phyloP scores from a whole-genome alignment of 2,113 vertebrate genomes.

The Pachyramphus minor region DNA sequence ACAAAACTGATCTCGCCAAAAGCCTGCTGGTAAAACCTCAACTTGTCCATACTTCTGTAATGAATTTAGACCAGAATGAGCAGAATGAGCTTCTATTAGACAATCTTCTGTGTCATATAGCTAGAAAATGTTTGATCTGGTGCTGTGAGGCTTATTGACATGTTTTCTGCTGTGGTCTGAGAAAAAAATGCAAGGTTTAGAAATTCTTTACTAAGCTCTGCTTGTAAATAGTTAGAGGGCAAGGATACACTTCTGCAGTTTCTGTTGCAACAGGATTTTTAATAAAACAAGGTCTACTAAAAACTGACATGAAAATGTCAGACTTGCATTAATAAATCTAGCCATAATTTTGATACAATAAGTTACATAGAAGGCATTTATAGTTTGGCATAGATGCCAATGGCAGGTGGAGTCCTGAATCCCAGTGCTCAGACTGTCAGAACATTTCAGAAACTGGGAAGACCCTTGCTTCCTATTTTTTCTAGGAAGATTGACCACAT shows the following conservation, averaged over 20 bases:
- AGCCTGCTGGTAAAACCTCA: not conserved
- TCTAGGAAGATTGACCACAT: not conserved
- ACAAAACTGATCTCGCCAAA: not conserved
- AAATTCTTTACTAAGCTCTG: not conserved
- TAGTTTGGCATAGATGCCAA: not conserved
- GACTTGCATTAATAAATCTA: not conserved
- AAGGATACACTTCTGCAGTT: not conserved
- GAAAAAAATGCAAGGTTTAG: not conserved
- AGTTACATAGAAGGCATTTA: not conserved
- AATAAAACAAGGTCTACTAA: not conserved
- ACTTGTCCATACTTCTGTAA: not conserved
- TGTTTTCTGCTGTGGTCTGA: not conserved
- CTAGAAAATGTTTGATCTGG: not conserved
- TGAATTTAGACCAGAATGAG: not conserved
- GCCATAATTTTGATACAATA: not conserved
- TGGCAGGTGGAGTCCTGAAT: not conserved
- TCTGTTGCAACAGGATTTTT: not conserved
- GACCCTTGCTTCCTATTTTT: not conserved
- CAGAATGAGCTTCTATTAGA: not conserved
- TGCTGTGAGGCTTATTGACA: not conserved
- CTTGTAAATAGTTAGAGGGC: not conserved
- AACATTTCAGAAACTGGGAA: not conserved
- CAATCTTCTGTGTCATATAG: not conserved
- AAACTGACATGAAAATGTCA: not conserved
- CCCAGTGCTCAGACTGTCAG: not conserved